phyloP scores from a whole-genome alignment of 1,140 invertebrate species.

The Sycophaga agraensis region DNA sequence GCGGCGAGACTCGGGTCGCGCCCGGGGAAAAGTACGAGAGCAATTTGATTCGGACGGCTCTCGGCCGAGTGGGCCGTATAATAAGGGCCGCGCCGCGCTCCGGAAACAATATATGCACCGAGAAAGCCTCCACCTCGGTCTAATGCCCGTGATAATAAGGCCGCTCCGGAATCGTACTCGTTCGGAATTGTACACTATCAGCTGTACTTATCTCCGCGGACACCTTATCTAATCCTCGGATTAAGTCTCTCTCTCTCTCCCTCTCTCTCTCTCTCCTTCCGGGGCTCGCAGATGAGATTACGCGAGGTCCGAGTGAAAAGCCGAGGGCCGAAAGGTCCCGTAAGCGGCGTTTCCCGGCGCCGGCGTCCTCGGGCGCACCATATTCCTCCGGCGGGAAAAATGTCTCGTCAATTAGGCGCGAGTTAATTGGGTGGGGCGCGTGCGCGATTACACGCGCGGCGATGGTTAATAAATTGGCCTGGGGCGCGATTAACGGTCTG shows the following conservation, averaged over 20 bases:
- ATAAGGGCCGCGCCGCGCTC: conserved; percentile 34
- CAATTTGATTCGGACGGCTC: conserved; percentile 42
- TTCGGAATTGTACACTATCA: too few species aligned
- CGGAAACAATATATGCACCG: conserved; percentile 53
- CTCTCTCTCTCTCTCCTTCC: too few species aligned
- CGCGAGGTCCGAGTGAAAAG: too few species aligned
- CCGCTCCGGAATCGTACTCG: conserved; percentile 26
- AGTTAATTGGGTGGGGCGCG: conserved; percentile 6
- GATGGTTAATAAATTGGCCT: conserved; percentile 43
- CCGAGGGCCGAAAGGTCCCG: too few species aligned
- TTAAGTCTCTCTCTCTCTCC: conserved; percentile 33
- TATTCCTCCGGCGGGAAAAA: neutral
- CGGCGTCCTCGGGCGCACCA: neutral
- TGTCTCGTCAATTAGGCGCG: neutral
- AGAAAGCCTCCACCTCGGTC: conserved; percentile 38
- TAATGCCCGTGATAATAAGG: conserved; percentile 54
- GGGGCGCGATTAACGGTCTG: conserved; percentile 35
- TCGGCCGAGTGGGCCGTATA: conserved; percentile 21
- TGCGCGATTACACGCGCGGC: conserved; percentile 33
- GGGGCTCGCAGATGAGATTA: conserved; percentile 49
- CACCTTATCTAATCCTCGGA: conserved; percentile 44
- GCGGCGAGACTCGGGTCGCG: neutral
- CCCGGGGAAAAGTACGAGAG: neutral
- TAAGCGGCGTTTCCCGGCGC: neutral
- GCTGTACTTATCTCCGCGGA: too few species aligned